Percentiles rank a stretch among this genome's conserved stretches.
Evolutionary conservation across 2,113 vertebrate genomes (phyloP).

Genomic region (Notothenia rossii): DNA sequence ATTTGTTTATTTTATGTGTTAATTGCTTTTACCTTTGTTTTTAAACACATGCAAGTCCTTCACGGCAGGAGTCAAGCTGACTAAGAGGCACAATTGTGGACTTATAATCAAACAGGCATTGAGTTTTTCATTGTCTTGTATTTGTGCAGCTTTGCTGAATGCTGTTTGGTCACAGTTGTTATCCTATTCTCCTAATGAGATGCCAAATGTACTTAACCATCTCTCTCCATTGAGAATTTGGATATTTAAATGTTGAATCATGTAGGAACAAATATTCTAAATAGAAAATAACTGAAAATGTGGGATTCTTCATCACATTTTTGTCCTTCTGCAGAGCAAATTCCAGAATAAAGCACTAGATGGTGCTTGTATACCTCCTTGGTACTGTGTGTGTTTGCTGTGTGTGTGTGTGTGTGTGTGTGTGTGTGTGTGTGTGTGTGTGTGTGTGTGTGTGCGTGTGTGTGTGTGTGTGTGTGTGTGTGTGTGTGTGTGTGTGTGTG

Average conservation of each 20-base stretch:
- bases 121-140: background rate
- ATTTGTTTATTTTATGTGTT: too few relatives aligned
- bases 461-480: constrained; percentile 14
- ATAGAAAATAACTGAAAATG: background rate
- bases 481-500: constrained; percentile 22
- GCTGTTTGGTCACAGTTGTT: background rate
- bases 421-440: constrained; percentile 17
- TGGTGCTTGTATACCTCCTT: constrained; percentile 93
- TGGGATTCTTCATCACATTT: constrained; percentile 2
- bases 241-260: background rate
- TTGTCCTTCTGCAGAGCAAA: constrained; percentile 77
- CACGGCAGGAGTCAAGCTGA: background rate
- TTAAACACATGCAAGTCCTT: background rate
- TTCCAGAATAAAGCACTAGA: constrained; percentile 92
- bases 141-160: background rate
- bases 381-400: constrained; percentile 50
- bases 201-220: background rate
- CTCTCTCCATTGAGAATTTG: background rate
- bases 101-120: background rate
- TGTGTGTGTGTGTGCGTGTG: constrained; percentile 14
- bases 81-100: background rate
- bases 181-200: background rate
- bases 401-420: constrained; percentile 17
- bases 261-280: background rate
- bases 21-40: too few relatives aligned